Conservation (phyloP, 2,113 vertebrate genomes). For the Gobiocypris rarus region DNA sequence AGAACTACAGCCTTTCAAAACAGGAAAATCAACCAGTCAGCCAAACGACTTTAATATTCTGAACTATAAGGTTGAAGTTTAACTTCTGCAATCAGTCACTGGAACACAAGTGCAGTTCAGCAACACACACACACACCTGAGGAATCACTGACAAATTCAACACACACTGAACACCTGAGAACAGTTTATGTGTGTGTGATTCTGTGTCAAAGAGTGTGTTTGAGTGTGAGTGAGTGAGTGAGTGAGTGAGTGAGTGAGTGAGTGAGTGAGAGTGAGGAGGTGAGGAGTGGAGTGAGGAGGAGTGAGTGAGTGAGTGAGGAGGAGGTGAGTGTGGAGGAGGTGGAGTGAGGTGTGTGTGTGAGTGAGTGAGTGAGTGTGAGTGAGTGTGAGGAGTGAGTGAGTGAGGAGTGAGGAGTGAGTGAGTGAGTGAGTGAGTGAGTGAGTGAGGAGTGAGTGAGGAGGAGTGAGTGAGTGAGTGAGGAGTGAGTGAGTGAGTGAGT, state of each 20-base stretch:
- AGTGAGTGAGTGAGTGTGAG: neutral
- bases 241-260: neutral
- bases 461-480: too few species aligned
- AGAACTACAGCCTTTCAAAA: neutral
- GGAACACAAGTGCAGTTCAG: neutral
- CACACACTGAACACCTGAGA: neutral
- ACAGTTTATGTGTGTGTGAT: neutral
- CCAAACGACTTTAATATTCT: neutral
- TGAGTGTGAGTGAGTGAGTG: neutral
- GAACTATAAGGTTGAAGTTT: neutral
- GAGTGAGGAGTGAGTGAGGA: neutral
- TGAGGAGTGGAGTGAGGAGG: too few species aligned
- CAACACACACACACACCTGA: neutral
- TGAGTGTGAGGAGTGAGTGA: neutral
- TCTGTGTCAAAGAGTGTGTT: neutral
- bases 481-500: too few species aligned
- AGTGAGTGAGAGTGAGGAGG: neutral
- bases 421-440: constrained; percentile 30
- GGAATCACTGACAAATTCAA: too few species aligned
- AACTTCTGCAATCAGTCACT: neutral
- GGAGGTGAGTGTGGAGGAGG: neutral
- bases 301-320: neutral
- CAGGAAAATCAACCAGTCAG: neutral
- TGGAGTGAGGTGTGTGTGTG: too few species aligned
- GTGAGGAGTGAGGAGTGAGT: constrained; percentile 28